Evolutionary conservation across 2,888 invertebrate species (phyloP), one percentile per base, ranked within the genome.

Genomic region (Creontiades dilutus): DNA sequence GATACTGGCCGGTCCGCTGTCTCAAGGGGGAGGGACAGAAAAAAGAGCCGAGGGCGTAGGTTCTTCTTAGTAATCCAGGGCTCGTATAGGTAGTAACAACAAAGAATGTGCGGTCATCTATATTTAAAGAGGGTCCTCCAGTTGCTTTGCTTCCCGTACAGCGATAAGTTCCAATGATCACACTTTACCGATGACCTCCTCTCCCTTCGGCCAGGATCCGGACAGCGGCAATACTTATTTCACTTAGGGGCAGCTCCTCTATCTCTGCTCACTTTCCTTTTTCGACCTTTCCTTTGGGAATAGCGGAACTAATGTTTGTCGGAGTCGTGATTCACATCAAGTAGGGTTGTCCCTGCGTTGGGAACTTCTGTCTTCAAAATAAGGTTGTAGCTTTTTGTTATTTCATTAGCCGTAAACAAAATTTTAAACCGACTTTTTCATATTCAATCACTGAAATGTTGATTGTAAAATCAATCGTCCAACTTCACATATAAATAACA

Each of bases 91-190:
- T 81, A 57, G 89, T 89, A 89, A 89, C 89, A 89, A 89, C 89
- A 89, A 89, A 89, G 89, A 89, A 89, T 89, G 89, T 89, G 89
- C 16, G 89, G 89, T 89, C 89, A 85, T 84, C 75, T 84, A 84
- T 84, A 89, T 75, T 85, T 85, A 84, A 85, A 84, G 89, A 86
- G 89, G 85, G 85, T 61, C 61, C 57, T 57, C 85, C 85, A 46
- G 84, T 61, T 57, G 57, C 16, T n/a, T n/a, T n/a, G n/a, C n/a
- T 55, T 85, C 85, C 85, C 61, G 27, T n/a, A 13, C 52, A 16
- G 57, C 75, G 85, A 84, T 86, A 85, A 89, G 89, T 81, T 81
- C 86, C 86, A 86, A 86, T 86, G 86, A 86, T 75, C 75, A 76
- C 75, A 86, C 76, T 86, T 86, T 86, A 86, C 75, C 76, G 86